Conservation (phyloP, 2,113 vertebrate species). For the Dipodomys stephensi region DNA sequence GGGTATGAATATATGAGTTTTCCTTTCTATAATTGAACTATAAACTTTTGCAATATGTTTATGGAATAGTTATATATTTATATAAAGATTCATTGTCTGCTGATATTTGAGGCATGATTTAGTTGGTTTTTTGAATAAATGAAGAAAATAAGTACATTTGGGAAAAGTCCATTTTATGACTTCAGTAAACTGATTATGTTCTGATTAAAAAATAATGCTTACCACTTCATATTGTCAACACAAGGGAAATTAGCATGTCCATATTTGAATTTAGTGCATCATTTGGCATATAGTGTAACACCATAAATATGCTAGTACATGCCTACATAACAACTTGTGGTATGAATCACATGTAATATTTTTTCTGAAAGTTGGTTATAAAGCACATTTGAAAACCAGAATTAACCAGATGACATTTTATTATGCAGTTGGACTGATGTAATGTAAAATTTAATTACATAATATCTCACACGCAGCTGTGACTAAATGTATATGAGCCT, state of each 20-base stretch:
- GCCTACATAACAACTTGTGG: slow-evolving; percentile 76
- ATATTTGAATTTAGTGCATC: slow-evolving; percentile 79
- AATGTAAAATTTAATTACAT: slow-evolving; percentile 79
- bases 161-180: slow-evolving; percentile 52
- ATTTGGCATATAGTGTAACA: slow-evolving; percentile 76
- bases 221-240: slow-evolving; percentile 71
- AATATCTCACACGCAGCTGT: slow-evolving; percentile 75
- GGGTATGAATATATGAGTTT: neutral
- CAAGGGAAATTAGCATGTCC: slow-evolving; percentile 80
- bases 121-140: slow-evolving; percentile 11
- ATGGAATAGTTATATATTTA: neutral
- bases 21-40: neutral
- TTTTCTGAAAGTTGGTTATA: slow-evolving; percentile 69
- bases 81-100: neutral
- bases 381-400: slow-evolving; percentile 82
- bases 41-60: neutral
- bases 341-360: slow-evolving; percentile 74
- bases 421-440: slow-evolving; percentile 74
- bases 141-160: slow-evolving; percentile 38
- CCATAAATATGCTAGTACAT: slow-evolving; percentile 79
- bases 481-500: slow-evolving; percentile 59
- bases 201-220: slow-evolving; percentile 79
- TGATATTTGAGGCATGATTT: slow-evolving; percentile 10
- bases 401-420: slow-evolving; percentile 79
- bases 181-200: slow-evolving; percentile 40